These are phyloP conservation scores for Drosophila paulistorum DNA, from an alignment of 1,140 invertebrate genomes.

Conservation along the genomic window DNA sequence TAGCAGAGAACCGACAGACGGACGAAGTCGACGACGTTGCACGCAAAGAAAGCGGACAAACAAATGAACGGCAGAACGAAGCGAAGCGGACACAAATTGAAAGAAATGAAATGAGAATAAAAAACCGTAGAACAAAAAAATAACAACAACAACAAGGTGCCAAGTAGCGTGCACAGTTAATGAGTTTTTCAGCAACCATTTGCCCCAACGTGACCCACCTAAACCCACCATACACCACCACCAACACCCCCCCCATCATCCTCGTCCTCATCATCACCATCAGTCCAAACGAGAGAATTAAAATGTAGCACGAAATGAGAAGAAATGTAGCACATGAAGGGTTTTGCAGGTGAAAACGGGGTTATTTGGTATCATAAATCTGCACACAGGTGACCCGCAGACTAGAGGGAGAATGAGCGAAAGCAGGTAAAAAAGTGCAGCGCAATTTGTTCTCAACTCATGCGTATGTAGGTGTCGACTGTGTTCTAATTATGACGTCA, in stretches of 20 bases:
- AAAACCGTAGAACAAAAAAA: conserved; percentile 19
- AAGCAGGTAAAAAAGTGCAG: conserved; percentile 42
- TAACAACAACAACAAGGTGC: conserved; percentile 57
- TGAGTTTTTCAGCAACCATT: conserved; percentile 68
- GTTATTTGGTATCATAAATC: conserved; percentile 73
- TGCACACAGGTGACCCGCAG: conserved; percentile 53
- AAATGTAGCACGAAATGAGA: conserved; percentile 75
- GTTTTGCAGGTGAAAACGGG: conserved; percentile 50
- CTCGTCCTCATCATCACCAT: background rate
- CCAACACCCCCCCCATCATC: background rate
- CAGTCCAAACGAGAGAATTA: conserved; percentile 51
- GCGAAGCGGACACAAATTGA: conserved; percentile 56
- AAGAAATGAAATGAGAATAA: conserved; percentile 39
- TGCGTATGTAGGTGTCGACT: conserved; percentile 50
- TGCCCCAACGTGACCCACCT: conserved; percentile 11
- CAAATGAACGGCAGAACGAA: conserved; percentile 30
- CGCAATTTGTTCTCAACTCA: conserved; percentile 72
- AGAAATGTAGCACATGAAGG: conserved; percentile 72
- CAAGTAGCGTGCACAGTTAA: conserved; percentile 81
- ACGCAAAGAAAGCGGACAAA: conserved; percentile 47
- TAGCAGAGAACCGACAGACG: conserved; percentile 13
- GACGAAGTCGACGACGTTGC: conserved; percentile 17
- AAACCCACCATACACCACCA: background rate
- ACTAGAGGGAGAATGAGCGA: background rate
- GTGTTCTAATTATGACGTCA: conserved; percentile 63